phyloP scores from a whole-genome alignment of 64 coral and sea anemone species.

The Actinia equina region DNA sequence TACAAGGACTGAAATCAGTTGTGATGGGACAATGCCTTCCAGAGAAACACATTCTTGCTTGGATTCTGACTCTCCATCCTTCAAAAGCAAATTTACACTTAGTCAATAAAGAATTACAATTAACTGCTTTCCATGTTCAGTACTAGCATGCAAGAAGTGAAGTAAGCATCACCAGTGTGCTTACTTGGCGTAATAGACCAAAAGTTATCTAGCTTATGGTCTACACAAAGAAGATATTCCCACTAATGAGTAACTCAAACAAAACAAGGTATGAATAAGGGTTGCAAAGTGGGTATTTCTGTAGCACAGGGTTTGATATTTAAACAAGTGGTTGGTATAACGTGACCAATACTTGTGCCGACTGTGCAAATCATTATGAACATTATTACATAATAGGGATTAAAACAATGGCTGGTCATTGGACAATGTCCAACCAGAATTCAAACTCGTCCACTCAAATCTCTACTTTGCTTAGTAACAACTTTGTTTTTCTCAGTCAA shows the following conservation, averaged over 20 bases:
- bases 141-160: not conserved
- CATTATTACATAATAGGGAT: too few species aligned
- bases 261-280: not conserved
- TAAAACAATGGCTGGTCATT: too few species aligned
- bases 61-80: not conserved
- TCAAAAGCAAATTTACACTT: not conserved
- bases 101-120: not conserved
- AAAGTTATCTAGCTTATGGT: too few species aligned
- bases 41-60: not conserved
- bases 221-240: not conserved
- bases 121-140: not conserved
- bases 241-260: not conserved
- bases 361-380: not conserved
- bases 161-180: too few species aligned
- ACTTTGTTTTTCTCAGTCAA: too few species aligned
- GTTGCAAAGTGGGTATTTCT: not conserved
- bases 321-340: not conserved
- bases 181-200: too few species aligned
- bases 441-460: too few species aligned
- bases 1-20: constrained; percentile 5
- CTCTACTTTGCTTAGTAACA: too few species aligned
- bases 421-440: too few species aligned
- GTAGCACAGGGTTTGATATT: not conserved
- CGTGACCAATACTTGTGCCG: not conserved
- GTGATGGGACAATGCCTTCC: constrained; percentile 11